phyloP scores from a whole-genome alignment of 2,113 vertebrate genomes.

The Cynopterus brachyotis region DNA sequence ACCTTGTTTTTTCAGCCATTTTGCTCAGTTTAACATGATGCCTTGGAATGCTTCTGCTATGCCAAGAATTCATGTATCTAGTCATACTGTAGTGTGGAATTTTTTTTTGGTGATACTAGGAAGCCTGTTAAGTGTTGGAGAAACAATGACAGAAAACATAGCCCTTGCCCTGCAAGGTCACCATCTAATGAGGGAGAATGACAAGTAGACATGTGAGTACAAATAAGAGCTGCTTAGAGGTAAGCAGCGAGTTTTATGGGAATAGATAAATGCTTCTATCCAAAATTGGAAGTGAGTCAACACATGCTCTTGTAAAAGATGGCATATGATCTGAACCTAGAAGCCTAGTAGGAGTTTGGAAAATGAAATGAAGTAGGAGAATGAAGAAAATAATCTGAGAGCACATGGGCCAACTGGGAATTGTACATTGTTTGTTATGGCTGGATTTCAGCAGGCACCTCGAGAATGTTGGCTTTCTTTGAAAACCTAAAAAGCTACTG shows the following conservation, averaged over 20 bases:
- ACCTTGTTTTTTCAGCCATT: neutral
- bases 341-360: neutral
- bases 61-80: neutral
- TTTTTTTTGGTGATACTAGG: neutral
- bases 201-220: neutral
- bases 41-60: neutral
- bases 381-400: neutral
- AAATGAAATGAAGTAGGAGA: neutral
- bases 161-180: neutral
- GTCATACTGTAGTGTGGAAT: neutral
- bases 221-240: neutral
- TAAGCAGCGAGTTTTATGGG: neutral
- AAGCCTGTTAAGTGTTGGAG: neutral
- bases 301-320: neutral
- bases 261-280: neutral
- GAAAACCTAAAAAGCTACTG: neutral
- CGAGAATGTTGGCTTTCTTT: neutral
- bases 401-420: fast-evolving
- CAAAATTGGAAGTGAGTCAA: neutral
- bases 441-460: neutral
- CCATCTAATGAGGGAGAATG: neutral
- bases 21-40: neutral
- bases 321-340: too few species aligned
- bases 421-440: neutral
- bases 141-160: neutral